Evolutionary conservation across 2,888 invertebrate genomes (phyloP).

Genomic region (Drosophila austrosaltans): DNA sequence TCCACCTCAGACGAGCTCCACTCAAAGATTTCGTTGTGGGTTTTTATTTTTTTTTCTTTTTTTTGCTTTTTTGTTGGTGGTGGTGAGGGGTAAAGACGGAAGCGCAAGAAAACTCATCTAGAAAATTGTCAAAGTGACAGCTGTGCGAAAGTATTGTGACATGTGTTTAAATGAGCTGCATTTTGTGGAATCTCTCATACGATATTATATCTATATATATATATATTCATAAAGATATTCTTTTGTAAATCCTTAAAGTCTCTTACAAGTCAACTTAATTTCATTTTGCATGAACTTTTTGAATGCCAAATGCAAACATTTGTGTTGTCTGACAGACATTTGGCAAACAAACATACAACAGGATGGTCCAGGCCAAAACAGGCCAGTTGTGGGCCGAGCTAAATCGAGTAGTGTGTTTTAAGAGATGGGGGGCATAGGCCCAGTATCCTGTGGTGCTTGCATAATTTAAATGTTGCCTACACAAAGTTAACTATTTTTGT

Average conservation of each 20-base stretch:
- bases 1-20: slow-evolving; percentile 27
- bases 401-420: not conserved
- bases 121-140: slow-evolving; percentile 80
- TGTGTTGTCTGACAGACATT: slow-evolving; percentile 58
- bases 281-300: slow-evolving; percentile 64
- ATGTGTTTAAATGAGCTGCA: slow-evolving; percentile 80
- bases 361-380: not conserved
- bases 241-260: slow-evolving; percentile 58
- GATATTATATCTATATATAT: not conserved
- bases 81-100: slow-evolving; percentile 2
- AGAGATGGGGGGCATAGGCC: not conserved
- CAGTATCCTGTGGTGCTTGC: slow-evolving; percentile 62
- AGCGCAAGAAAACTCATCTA: slow-evolving; percentile 75
- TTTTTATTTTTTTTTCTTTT: not conserved
- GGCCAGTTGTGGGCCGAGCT: not conserved
- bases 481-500: slow-evolving; percentile 67
- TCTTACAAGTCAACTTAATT: slow-evolving; percentile 60
- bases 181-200: slow-evolving; percentile 40
- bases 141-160: slow-evolving; percentile 79
- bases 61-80: slow-evolving; percentile 16
- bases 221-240: not conserved
- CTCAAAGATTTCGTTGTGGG: slow-evolving; percentile 3
- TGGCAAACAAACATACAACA: slow-evolving; percentile 57
- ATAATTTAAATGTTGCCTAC: slow-evolving; percentile 73
- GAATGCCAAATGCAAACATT: slow-evolving; percentile 60